phyloP scores from a whole-genome alignment of 2,113 vertebrate species.

The Python bivittatus region DNA sequence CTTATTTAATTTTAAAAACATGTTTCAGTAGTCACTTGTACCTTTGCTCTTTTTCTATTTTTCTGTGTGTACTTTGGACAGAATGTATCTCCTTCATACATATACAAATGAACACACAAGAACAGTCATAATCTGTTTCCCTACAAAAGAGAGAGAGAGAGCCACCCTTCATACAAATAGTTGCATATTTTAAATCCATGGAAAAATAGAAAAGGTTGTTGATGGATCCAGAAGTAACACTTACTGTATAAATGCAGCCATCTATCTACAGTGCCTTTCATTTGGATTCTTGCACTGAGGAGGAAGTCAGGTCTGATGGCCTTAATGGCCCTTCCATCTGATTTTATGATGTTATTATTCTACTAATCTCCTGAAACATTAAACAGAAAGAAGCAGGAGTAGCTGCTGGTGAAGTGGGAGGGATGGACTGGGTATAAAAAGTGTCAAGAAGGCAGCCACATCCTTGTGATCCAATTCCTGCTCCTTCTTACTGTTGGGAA shows the following conservation, averaged over 20 bases:
- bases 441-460: not conserved
- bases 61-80: conserved; percentile 40
- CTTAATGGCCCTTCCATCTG: not conserved
- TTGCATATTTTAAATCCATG: conserved; percentile 25
- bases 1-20: conserved; percentile 70
- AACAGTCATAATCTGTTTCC: not conserved
- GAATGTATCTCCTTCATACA: conserved; percentile 8
- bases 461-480: not conserved
- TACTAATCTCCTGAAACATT: not conserved
- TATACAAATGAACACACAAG: not conserved
- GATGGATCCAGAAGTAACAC: conserved; percentile 31
- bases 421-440: not conserved
- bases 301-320: not conserved
- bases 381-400: not conserved
- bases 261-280: not conserved
- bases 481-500: not conserved
- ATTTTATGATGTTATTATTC: not conserved
- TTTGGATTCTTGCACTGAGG: not conserved
- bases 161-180: not conserved
- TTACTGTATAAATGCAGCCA: not conserved
- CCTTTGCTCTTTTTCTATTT: conserved; percentile 50
- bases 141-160: not conserved
- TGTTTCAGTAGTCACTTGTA: conserved; percentile 55
- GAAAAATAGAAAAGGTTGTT: not conserved
- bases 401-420: not conserved